Percentiles rank a stretch among this genome's conserved stretches.
Conservation (phyloP, 1,140 invertebrate species). For the Trichogramma pretiosum region DNA sequence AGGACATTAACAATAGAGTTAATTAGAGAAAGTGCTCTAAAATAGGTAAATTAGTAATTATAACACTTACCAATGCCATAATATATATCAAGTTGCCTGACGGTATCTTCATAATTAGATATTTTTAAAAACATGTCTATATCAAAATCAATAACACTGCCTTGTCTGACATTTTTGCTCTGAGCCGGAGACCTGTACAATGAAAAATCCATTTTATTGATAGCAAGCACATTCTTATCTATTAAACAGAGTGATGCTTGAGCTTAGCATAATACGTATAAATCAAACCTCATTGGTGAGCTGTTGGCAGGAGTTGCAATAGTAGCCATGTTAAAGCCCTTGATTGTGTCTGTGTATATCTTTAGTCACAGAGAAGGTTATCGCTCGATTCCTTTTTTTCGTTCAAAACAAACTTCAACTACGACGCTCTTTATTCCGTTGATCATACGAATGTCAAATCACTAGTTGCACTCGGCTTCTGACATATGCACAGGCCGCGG, state of each 20-base stretch:
- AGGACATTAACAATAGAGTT: no score
- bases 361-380: no score
- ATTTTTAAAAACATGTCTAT: conserved; percentile 71
- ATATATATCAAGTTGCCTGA: conserved; percentile 80
- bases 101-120: conserved; percentile 82
- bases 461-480: no score
- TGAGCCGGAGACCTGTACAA: conserved; percentile 14
- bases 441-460: no score
- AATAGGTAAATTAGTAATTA: conserved; percentile 13
- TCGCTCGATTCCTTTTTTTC: no score
- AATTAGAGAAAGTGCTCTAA: no score
- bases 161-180: conserved; percentile 29
- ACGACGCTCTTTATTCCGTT: no score
- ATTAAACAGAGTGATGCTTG: no score
- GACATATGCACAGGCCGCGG: no score
- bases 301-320: conserved; percentile 2
- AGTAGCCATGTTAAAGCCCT: conserved; percentile 10
- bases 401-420: no score
- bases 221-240: neutral
- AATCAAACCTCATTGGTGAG: conserved; percentile 12
- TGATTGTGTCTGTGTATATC: no score
- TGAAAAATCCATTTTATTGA: neutral
- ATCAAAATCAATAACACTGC: conserved; percentile 56
- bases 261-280: neutral
- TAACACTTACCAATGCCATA: conserved; percentile 78